These are phyloP conservation scores for Cylindroiulus punctatus DNA, from an alignment of 2,888 invertebrate genomes.

Conservation along the genomic window DNA sequence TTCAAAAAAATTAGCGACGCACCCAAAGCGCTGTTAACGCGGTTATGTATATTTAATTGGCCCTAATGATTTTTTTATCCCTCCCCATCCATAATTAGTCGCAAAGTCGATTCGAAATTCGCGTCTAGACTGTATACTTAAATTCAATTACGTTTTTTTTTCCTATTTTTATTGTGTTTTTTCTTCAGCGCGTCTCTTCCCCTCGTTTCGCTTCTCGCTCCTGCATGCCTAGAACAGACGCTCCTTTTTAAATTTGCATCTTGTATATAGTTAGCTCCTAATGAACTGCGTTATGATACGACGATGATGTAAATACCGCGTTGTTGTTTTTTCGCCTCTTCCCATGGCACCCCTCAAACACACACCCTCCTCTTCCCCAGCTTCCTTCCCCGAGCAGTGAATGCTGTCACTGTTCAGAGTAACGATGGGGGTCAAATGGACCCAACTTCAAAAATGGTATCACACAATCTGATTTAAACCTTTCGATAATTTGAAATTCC, in stretches of 20 bases:
- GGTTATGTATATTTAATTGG: conserved; percentile 47
- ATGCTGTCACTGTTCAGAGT: background rate
- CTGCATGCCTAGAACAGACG: background rate
- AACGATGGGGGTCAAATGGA: background rate
- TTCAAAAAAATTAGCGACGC: background rate
- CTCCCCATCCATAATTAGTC: background rate
- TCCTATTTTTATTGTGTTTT: background rate
- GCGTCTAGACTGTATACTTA: background rate
- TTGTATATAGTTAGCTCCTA: background rate
- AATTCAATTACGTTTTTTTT: background rate
- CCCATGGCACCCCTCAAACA: background rate
- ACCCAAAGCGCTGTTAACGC: background rate
- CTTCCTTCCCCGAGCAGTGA: background rate
- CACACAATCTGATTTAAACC: background rate
- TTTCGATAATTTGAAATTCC: background rate
- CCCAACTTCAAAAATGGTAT: background rate
- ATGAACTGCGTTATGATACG: background rate
- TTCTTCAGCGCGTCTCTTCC: background rate
- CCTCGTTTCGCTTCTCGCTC: background rate
- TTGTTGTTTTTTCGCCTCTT: background rate
- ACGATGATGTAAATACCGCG: background rate
- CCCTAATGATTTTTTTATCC: conserved; percentile 49
- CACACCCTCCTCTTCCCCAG: background rate
- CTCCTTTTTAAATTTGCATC: background rate
- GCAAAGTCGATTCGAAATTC: background rate